Base-by-base conservation (phyloP, 2,113 vertebrate genomes). In the Plectropomus leopardus region DNA sequence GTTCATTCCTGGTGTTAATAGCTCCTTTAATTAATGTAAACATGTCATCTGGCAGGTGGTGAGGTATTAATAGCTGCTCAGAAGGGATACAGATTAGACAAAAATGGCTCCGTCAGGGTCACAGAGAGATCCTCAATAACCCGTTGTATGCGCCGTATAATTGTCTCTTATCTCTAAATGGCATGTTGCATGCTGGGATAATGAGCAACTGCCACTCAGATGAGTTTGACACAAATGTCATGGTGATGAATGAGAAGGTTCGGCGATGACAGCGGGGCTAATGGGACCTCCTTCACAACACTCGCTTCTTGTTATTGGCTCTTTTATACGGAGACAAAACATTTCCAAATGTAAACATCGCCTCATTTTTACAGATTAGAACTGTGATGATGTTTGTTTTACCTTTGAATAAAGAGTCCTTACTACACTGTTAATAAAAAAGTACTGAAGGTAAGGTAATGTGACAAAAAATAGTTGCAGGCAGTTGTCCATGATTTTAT, bases 11-110 rank as follows among this genome's bases (percentile, higher is more conserved):
- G 32, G 14, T 60, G 81, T 44, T 84, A 87, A 91, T 80, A 78
- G 68, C 77, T 28, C 48, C 54, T 76, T 68, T 85, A 85, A 92
- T 89, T 60, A 85, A 71, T 77, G 81, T 87, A 86, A 88, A 88
- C 79, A 75, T 73, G 45, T 81, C 50, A 78, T 82, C 84, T 68
- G 40, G 53, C 82, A 72, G 80, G 83, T 81, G 84, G 85, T 69
- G 78, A 86, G 66, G 63, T 75, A 74, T 85, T 90, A 82, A 84
- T 79, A 72, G 72, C 8, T 8, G 63, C 36, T 82, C 63, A 78
- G 59, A 76, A 55, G 58, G 69, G 36, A 32, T 24, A 47, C 50
- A 59, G 57, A 78, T 72, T 36, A 44, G n/a, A 73, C 48, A 51
- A 55, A 63, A 79, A 73, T 23, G 78, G 36, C 48, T 57, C 34